Percentiles rank a stretch among this genome's conserved stretches.
Conservation (phyloP, 1,140 invertebrate species). For the Elysia chlorotica region DNA sequence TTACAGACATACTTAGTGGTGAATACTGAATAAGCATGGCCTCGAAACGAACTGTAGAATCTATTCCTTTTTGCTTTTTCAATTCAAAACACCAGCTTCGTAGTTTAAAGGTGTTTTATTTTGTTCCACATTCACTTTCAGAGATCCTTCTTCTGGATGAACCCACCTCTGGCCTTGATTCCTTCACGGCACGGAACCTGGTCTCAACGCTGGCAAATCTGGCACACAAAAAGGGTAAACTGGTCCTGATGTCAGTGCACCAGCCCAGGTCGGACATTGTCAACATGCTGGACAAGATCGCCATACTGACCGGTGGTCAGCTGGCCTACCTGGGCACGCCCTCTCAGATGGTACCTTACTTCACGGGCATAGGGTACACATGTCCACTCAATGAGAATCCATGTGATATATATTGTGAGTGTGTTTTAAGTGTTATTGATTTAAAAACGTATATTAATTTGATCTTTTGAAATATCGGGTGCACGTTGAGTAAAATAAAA, state of each 20-base stretch:
- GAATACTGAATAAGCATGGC: no score
- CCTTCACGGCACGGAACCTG: conserved; percentile 43
- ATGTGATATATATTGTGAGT: conserved; percentile 41
- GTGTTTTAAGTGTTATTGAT: no score
- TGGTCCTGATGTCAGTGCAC: conserved; percentile 44
- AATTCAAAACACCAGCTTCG: no score
- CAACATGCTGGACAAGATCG: conserved; percentile 36
- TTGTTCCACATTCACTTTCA: no score
- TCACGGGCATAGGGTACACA: conserved; percentile 35
- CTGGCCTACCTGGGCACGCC: conserved; percentile 37
- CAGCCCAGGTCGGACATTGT: conserved; percentile 47
- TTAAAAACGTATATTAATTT: no score
- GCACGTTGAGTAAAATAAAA: no score
- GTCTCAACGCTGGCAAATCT: conserved; percentile 38
- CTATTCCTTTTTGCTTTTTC: no score
- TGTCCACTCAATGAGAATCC: conserved; percentile 44
- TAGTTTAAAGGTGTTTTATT: no score
- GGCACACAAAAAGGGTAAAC: conserved; percentile 35
- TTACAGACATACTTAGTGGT: no score
- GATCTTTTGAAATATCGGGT: no score
- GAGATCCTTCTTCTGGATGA: conserved; percentile 47
- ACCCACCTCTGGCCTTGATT: conserved; percentile 45
- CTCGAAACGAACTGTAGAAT: no score
- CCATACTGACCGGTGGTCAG: conserved; percentile 39
- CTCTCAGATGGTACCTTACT: conserved; percentile 36